Evolutionary conservation across 92 coral and sea anemone genomes (phyloP), one percentile per base, ranked within the genome.

Genomic region (Galaxea fascicularis): DNA sequence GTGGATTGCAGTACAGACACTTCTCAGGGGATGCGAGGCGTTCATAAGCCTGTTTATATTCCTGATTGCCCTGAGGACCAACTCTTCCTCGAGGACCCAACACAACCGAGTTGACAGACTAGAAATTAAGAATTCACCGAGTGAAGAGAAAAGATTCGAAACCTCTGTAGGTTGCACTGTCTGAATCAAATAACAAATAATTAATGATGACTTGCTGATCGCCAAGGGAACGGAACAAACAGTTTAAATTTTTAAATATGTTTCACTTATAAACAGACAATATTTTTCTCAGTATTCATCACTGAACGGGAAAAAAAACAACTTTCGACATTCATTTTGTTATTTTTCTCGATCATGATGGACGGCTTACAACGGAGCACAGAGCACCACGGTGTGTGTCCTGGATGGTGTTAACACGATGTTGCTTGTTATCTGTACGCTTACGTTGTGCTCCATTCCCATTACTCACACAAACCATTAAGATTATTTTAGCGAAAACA

Each of bases 1-100:
- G 4, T 94, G 98, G 98, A 62, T 88, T 53, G 91, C 58, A 0
- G 47, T 87, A 5, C 90, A 94, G 65, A 73, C 93, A 0, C 39
- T 76, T 21, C 16, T 91, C 54, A 83, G 95, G 54, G 30, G 74
- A 21, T 70, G 89, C 65, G 98, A 94, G 68, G 66, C 84, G 35
- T 73, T 66, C 10, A 83, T 88, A 82, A 80, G 95, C 58, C 30
- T 77, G 54, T 46, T 93, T 41, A 71, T 89, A 51, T 72, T 88
- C 29, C 56, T 84, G 6, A 80, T 89, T 57, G 92, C 87, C 4
- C 29, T 83, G 0, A 83, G 53, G 60, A 65, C 74, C 11, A 28
- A 15, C 9, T 73, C 70, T 41, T 27, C 69, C 14, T 29, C 84
- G 4, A 66, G 75, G 39, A 66, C n/a, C 7, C 66, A 49, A 29